A percentile compares a stretch with the other conserved stretches of the same genome.
Conservation (phyloP, 2,888 invertebrate genomes). For the Ennomos fuscantarius region DNA sequence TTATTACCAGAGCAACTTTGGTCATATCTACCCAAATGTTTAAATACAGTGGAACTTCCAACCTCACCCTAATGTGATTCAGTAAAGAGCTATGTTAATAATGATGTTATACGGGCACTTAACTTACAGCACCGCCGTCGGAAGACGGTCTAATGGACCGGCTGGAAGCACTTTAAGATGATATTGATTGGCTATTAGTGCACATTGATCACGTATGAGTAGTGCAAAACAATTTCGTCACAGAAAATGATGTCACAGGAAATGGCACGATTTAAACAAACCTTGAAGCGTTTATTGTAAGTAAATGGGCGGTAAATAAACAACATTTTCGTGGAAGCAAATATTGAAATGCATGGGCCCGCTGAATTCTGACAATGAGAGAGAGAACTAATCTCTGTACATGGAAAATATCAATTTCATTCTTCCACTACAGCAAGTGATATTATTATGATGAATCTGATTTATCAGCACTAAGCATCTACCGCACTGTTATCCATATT, state of each 20-base stretch:
- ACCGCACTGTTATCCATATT: too few relatives aligned
- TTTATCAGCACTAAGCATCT: too few relatives aligned
- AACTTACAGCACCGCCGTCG: conserved; percentile 12
- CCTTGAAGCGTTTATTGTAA: too few relatives aligned
- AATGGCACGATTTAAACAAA: too few relatives aligned
- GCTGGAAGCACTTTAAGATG: conserved; percentile 22
- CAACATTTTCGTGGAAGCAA: conserved; percentile 13
- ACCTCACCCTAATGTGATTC: conserved; percentile 21
- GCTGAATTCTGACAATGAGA: conserved; percentile 5
- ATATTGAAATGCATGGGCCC: conserved; percentile 7
- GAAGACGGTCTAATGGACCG: conserved; percentile 30
- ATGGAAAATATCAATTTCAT: conserved; percentile 3
- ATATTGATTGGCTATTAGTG: conserved; percentile 14
- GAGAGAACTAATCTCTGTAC: conserved; percentile 8
- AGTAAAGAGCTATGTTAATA: conserved; percentile 45
- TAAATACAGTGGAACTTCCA: not conserved
- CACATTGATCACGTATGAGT: conserved; percentile 9
- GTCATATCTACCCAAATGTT: not conserved
- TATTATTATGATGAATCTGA: too few relatives aligned
- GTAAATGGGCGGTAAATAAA: not conserved
- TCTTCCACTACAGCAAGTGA: not conserved
- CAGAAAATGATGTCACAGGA: not conserved
- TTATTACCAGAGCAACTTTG: too few relatives aligned
- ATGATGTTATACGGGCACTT: conserved; percentile 52
- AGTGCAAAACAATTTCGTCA: conserved; percentile 2